Conservation (phyloP, 2,113 vertebrate species). For the Chrysochloris asiatica region DNA sequence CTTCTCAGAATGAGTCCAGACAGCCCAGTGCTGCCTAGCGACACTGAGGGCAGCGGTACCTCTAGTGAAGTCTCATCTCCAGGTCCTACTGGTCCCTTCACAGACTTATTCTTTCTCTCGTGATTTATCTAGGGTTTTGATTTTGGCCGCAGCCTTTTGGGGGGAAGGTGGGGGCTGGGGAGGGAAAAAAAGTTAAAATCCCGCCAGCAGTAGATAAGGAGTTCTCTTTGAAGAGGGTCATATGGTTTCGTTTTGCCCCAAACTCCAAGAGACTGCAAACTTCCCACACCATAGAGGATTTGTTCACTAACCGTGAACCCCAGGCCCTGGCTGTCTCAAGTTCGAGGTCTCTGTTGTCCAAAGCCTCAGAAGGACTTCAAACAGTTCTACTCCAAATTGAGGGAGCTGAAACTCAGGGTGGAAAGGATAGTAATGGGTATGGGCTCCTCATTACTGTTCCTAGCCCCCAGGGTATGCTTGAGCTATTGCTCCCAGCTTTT, state of each 20-base stretch:
- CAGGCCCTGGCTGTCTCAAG: neutral
- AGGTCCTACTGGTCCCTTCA: neutral
- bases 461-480: too few relatives aligned
- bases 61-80: accelerated
- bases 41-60: neutral
- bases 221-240: conserved; percentile 79
- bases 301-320: neutral
- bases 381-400: neutral
- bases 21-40: neutral
- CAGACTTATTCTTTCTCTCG: neutral
- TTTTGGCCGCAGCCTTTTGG: neutral
- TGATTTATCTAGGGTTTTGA: conserved; percentile 17
- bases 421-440: neutral
- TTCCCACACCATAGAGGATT: neutral
- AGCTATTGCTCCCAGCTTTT: neutral
- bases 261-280: conserved; percentile 34
- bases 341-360: neutral
- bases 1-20: neutral
- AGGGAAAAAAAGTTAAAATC: conserved; percentile 37
- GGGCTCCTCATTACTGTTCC: too few relatives aligned
- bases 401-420: neutral
- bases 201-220: conserved; percentile 75
- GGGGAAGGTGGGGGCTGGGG: neutral
- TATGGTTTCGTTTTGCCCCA: conserved; percentile 83
- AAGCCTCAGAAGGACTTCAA: neutral